A percentile compares a stretch with the other conserved stretches of the same genome.
These are phyloP conservation scores for Deilephila porcellus DNA, from an alignment of 2,888 invertebrate genomes.

Conservation along the genomic window DNA sequence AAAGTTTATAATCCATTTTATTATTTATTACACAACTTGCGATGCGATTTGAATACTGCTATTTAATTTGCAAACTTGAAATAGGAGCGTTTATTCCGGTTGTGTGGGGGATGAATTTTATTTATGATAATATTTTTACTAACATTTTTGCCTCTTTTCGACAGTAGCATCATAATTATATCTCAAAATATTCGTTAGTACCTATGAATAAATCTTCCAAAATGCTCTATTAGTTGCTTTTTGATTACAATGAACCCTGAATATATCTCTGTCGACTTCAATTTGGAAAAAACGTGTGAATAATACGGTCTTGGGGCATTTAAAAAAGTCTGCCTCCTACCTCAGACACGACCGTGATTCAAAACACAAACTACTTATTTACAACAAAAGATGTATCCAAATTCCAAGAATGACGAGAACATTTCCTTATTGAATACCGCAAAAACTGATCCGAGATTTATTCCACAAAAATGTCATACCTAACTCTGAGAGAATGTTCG, in stretches of 20 bases:
- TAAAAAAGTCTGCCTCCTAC: too few relatives aligned
- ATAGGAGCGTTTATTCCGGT: conserved; percentile 37
- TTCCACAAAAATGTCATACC: not conserved
- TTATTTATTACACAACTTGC: conserved; percentile 53
- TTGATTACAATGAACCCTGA: not conserved
- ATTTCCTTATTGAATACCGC: not conserved
- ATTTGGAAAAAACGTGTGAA: not conserved
- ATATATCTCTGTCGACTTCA: not conserved
- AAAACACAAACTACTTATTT: not conserved
- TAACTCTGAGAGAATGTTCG: not conserved
- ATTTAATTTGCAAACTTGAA: conserved; percentile 48
- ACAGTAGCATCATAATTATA: too few relatives aligned
- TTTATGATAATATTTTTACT: not conserved
- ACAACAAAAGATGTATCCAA: not conserved
- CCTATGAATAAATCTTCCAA: too few relatives aligned
- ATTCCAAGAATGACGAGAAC: not conserved
- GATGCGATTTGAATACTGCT: conserved; percentile 56
- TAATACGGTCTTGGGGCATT: too few relatives aligned
- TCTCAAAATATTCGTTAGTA: too few relatives aligned
- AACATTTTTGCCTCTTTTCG: too few relatives aligned
- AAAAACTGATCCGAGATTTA: not conserved
- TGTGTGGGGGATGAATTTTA: conserved; percentile 9
- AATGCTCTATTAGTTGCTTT: too few relatives aligned
- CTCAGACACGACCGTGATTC: too few relatives aligned
- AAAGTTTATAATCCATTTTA: conserved; percentile 19